These are phyloP conservation scores for Crypturellus undulatus DNA, from an alignment of 2,113 vertebrate species.

Conservation along the genomic window DNA sequence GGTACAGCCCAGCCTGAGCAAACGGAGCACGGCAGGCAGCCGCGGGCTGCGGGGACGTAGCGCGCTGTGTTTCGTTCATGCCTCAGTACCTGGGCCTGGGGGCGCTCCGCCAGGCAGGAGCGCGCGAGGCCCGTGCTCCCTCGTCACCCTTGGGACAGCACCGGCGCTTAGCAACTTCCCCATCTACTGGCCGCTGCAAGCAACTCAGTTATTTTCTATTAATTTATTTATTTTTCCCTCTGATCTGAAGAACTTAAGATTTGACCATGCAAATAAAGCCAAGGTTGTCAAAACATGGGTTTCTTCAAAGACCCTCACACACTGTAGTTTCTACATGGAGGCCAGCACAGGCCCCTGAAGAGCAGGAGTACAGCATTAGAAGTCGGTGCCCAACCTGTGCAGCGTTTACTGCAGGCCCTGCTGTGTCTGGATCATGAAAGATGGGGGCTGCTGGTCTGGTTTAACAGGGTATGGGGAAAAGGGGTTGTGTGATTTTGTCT, in stretches of 20 bases:
- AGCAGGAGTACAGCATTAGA: fast-evolving
- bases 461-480: background rate
- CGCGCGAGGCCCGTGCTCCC: fast-evolving
- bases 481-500: fast-evolving
- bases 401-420: no score
- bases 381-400: background rate
- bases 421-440: background rate
- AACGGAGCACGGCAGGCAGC: fast-evolving
- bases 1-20: fast-evolving
- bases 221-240: no score
- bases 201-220: background rate
- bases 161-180: fast-evolving
- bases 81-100: no score
- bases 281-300: fast-evolving
- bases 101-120: background rate
- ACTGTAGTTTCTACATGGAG: fast-evolving
- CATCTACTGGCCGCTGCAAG: fast-evolving
- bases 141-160: fast-evolving
- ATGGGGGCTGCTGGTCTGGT: background rate
- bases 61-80: fast-evolving
- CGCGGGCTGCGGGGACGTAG: fast-evolving
- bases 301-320: background rate
- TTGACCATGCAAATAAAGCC: background rate
- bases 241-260: no score
- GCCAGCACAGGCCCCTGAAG: background rate